Conservation (phyloP, 53 echinoderm and acorn worm genomes). For the Mesocentrotus franciscanus region DNA sequence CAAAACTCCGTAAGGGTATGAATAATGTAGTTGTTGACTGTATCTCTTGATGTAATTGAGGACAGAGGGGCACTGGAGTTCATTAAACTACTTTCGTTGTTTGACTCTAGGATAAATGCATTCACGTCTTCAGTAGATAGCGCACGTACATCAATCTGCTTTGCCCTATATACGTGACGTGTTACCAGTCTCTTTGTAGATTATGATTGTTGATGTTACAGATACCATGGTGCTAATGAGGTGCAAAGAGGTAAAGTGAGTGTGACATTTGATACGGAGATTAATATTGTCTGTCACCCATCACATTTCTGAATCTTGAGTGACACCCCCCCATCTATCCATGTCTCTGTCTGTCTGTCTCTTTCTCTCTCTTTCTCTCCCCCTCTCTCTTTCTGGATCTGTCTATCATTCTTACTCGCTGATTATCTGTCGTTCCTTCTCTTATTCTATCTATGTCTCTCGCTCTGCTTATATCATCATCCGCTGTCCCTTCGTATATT, state of each 20-base stretch:
- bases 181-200: neutral
- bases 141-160: neutral
- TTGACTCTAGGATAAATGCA: neutral
- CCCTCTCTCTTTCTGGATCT: neutral
- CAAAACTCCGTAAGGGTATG: too few relatives aligned
- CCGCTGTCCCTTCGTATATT: neutral
- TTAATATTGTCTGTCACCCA: slow-evolving; percentile 15
- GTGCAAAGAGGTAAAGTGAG: neutral
- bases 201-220: slow-evolving; percentile 18
- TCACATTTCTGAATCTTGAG: neutral
- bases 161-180: neutral
- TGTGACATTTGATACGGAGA: neutral
- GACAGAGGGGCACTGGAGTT: too few relatives aligned
- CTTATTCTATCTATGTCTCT: neutral
- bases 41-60: too few relatives aligned
- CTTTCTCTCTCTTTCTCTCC: neutral
- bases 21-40: too few relatives aligned
- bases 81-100: too few relatives aligned
- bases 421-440: neutral
- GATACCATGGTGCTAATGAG: slow-evolving; percentile 5
- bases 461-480: neutral
- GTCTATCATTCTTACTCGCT: neutral
- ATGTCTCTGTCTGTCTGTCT: neutral
- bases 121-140: neutral
- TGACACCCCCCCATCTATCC: neutral